Evolutionary conservation across 2,888 invertebrate genomes (phyloP), one percentile per base, ranked within the genome.

Genomic region (Leucophora obtusa): DNA sequence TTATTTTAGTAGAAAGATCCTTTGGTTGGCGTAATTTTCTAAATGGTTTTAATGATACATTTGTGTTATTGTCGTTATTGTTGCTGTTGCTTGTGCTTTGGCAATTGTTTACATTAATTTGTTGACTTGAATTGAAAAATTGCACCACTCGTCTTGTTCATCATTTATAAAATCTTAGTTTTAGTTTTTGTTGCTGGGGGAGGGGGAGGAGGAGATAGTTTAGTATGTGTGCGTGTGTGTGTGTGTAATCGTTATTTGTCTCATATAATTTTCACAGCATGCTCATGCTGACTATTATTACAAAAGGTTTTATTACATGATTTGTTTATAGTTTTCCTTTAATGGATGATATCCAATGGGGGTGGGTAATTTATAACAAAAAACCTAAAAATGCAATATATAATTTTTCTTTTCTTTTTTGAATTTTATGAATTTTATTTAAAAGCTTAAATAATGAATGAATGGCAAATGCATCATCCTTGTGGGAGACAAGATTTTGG

Each of bases 41-140:
- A 65, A 76, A 70, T 70, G 70, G 51, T 18, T 76, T 76, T 58
- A 75, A 63, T 69, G 50, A 50, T 18, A 28, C 33, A 75, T 62
- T 63, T 69, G 33, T 56, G 58, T 68, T 70, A 53, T 56, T 68
- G 53, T 54, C 38, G 21, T 53, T 50, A 0, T 54, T 63, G 17
- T 63, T 18, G 21, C 10, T 47, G 33, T 70, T 59, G 59, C n/a
- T 66, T 17, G 14, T 59, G 50, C 15, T 28, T 9, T 24, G 56
- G 21, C 51, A 43, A 21, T 54, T 63, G 18, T 53, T 43, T 43
- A 24, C 59, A 53, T 70, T 53, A 65, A 76, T 70, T 76, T 70
- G 56, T 58, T 63, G 58, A 63, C 38, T 70, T 53, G 51, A 63
- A 58, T 63, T 51, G 54, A 68, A 28, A 28, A 53, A 35, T 8